Base-by-base conservation (phyloP, 2,888 invertebrate genomes). In the Andricus quercusramuli region DNA sequence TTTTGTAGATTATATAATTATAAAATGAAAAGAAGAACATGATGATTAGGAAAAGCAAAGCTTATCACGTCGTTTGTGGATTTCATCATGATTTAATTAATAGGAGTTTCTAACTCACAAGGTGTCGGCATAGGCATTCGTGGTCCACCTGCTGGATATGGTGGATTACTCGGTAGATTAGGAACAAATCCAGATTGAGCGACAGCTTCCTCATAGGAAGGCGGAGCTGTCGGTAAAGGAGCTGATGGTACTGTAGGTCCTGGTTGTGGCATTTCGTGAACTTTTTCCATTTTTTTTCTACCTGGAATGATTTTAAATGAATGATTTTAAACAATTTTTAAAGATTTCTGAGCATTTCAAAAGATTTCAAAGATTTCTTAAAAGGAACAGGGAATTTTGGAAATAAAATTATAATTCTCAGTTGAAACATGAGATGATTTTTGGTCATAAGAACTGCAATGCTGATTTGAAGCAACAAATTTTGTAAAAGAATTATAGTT, bases 151-250 rank as follows among this genome's bases (percentile, higher is more conserved):
- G 84, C 44, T 3, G 90, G 89, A 81, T 89, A 90, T 3, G 89
- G 86, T 56, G 87, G 81, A n/a, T 79, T 82, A 51, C 68, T 79
- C 15, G 85, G 67, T 44, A 86, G 85, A 17, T 78, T 67, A 3
- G 85, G 81, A n/a, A 76, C 37, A 20, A 47, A 81, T 29, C 81
- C 82, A 59, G 85, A 84, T 67, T 86, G 83, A 29, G 88, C 89
- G 20, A 91, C 84, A 17, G 91, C 91, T 79, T 91, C 91, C 78
- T 91, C 91, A 59, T 91, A 91, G 37, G 91, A 90, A 25, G 91
- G 91, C 2, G 91, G 91, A n/a, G 90, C 91, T 8, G 89, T 81
- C 0, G 90, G 89, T 37, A 89, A 81, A 6, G 89, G 88, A 37
- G 85, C 86, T 1, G 85, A 67, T 25, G 80, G 83, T 59, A 82